Evolutionary conservation across 2,113 vertebrate species (phyloP).

Genomic region (Chlamydotis undulata): DNA sequence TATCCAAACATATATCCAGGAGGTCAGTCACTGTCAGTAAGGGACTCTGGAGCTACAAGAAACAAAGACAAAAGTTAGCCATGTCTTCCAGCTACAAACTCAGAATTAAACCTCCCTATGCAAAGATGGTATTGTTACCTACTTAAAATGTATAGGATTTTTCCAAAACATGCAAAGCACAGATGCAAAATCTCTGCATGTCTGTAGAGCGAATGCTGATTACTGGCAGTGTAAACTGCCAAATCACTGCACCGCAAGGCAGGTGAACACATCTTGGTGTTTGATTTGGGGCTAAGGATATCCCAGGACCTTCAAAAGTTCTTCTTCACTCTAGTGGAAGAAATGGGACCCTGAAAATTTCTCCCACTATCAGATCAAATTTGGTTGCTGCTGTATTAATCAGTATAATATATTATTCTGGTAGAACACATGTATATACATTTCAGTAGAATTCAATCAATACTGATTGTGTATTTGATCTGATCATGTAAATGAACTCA

Average conservation of each 20-base stretch:
- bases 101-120: background rate
- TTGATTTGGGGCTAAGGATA: background rate
- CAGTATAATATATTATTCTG: background rate
- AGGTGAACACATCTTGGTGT: background rate
- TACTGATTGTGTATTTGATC: background rate
- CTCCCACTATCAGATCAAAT: background rate
- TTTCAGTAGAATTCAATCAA: background rate
- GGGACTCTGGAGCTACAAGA: slow-evolving; percentile 62
- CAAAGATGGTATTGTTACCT: background rate
- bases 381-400: background rate
- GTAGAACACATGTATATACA: background rate
- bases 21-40: slow-evolving; percentile 71
- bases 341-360: background rate
- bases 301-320: background rate
- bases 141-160: background rate
- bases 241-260: background rate
- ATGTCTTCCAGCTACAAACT: background rate
- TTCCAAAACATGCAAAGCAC: background rate
- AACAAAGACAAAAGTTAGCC: background rate
- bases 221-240: background rate
- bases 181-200: background rate
- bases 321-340: background rate
- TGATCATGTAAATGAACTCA: background rate
- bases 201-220: background rate
- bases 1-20: slow-evolving; percentile 75